These are phyloP conservation scores for Plecotus auritus DNA, from an alignment of 2,113 vertebrate genomes.

Conservation along the genomic window DNA sequence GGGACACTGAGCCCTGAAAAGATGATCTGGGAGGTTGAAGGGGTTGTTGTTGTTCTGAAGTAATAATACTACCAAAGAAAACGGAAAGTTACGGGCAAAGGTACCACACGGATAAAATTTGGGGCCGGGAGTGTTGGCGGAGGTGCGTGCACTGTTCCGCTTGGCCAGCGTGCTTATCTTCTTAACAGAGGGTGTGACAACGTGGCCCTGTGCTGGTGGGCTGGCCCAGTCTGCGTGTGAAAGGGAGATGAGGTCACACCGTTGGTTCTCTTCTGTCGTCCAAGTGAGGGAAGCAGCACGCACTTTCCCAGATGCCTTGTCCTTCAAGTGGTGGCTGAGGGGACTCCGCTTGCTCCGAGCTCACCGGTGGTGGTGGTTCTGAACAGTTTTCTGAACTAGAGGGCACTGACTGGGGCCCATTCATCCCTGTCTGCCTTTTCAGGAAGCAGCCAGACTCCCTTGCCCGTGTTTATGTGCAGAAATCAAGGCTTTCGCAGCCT, in stretches of 20 bases:
- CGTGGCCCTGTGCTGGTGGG: neutral
- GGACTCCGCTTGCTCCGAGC: neutral
- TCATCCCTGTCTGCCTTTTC: neutral
- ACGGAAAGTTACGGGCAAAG: neutral
- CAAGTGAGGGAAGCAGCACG: neutral
- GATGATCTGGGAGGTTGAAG: neutral
- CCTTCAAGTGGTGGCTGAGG: neutral
- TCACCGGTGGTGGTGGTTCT: neutral
- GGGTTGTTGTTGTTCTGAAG: neutral
- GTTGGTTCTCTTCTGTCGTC: neutral
- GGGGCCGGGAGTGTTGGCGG: neutral
- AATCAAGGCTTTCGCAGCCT: neutral
- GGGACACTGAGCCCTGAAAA: neutral
- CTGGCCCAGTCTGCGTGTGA: neutral
- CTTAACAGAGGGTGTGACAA: neutral
- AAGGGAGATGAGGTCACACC: neutral
- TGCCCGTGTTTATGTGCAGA: neutral
- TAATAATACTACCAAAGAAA: conserved; percentile 18
- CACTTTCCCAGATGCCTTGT: neutral
- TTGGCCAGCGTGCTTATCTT: rapidly evolving
- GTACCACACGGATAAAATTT: neutral
- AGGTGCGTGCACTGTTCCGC: rapidly evolving
- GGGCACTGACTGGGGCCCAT: neutral
- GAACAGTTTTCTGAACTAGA: neutral
- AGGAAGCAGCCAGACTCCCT: neutral